A percentile compares a stretch with the other conserved stretches of the same genome.
phyloP scores from a whole-genome alignment of 1,140 invertebrate genomes.

The Tetragnatha versicolor region DNA sequence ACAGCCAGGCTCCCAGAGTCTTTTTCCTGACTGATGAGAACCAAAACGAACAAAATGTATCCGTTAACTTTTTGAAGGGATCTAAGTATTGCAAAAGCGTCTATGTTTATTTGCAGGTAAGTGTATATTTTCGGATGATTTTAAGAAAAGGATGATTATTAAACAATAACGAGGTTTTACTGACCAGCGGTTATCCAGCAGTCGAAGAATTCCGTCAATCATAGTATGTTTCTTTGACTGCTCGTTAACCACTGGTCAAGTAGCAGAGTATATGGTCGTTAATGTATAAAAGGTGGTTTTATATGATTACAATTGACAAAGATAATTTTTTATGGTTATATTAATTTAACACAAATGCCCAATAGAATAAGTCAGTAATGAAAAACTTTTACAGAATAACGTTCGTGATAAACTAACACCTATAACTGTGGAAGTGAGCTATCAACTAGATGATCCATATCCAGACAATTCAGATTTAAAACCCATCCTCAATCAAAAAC shows the following conservation, averaged over 20 bases:
- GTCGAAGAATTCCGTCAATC: too few relatives aligned
- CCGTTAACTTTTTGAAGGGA: slow-evolving; percentile 69
- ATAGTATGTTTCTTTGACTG: too few relatives aligned
- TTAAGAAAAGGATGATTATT: too few relatives aligned
- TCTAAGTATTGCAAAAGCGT: slow-evolving; percentile 70
- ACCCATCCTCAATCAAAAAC: slow-evolving; percentile 58
- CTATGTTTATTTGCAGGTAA: slow-evolving; percentile 72
- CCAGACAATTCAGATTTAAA: slow-evolving; percentile 18
- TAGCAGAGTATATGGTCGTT: background rate
- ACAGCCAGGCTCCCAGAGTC: slow-evolving; percentile 67
- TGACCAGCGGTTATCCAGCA: too few relatives aligned
- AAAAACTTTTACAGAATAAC: slow-evolving; percentile 67
- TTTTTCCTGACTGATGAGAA: slow-evolving; percentile 52
- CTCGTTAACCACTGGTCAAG: too few relatives aligned
- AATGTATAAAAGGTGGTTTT: background rate
- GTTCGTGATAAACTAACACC: slow-evolving; percentile 92
- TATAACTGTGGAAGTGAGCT: slow-evolving; percentile 85
- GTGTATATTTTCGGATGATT: slow-evolving; percentile 48
- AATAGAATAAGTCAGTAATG: background rate
- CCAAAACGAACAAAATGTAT: slow-evolving; percentile 66
- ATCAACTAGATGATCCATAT: slow-evolving; percentile 70
- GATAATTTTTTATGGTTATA: background rate
- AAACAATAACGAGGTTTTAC: too few relatives aligned
- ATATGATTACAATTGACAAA: background rate
- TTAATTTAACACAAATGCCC: too few relatives aligned